A percentile compares a stretch with the other conserved stretches of the same genome.
phyloP scores from a whole-genome alignment of 2,113 vertebrate genomes.

The Sinocyclocheilus grahami region DNA sequence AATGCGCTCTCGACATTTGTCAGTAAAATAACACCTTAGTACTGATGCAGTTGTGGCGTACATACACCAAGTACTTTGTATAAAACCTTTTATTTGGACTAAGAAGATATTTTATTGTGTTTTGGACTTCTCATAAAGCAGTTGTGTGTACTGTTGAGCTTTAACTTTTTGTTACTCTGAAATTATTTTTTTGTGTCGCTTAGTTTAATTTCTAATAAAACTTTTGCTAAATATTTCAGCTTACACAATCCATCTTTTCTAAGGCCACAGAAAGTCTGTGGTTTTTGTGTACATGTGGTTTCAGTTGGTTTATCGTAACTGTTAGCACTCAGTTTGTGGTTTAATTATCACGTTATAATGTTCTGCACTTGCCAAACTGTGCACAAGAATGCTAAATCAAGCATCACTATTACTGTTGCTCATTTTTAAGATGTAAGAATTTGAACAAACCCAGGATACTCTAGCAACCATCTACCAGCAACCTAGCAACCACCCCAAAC shows the following conservation, averaged over 20 bases:
- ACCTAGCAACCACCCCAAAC: no score
- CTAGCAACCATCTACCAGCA: no score
- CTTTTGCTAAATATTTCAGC: background rate
- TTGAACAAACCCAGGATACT: no score
- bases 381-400: no score
- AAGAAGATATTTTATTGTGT: background rate
- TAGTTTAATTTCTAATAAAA: background rate
- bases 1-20: no score
- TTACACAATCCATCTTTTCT: background rate
- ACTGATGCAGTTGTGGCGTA: background rate
- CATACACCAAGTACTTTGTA: background rate
- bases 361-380: background rate
- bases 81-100: background rate
- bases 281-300: background rate
- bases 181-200: background rate
- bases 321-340: background rate
- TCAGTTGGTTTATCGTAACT: background rate
- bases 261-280: background rate
- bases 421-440: no score
- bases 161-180: background rate
- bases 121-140: background rate
- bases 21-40: no score
- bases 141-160: background rate
- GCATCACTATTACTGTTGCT: no score
- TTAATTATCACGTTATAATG: background rate